phyloP scores from a whole-genome alignment of 1,140 invertebrate species.

The Drosophila ironensis region DNA sequence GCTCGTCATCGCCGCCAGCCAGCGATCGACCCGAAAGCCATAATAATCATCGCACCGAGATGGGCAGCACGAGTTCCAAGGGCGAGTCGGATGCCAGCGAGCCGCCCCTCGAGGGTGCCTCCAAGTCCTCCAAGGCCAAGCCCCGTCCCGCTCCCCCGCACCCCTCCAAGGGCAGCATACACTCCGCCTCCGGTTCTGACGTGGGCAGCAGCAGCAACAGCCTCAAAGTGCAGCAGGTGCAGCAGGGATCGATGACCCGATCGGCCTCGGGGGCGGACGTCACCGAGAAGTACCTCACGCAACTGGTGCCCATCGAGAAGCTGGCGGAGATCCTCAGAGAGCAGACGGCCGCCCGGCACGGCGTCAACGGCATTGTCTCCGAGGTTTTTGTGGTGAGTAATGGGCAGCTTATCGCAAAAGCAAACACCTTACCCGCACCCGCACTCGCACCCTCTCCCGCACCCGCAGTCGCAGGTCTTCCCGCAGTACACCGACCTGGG shows the following conservation, averaged over 20 bases:
- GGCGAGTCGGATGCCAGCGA: constrained; percentile 63
- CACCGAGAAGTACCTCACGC: constrained; percentile 84
- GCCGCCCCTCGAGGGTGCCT: constrained; percentile 61
- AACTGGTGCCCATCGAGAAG: constrained; percentile 87
- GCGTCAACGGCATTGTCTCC: constrained; percentile 86
- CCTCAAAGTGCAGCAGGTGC: constrained; percentile 63
- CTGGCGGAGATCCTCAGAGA: constrained; percentile 87
- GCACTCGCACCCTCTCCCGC: constrained; percentile 7
- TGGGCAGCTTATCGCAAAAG: constrained; percentile 46
- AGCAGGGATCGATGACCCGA: constrained; percentile 78
- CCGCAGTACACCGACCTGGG: constrained; percentile 89
- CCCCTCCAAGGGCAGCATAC: constrained; percentile 48
- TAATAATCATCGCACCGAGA: too few species aligned
- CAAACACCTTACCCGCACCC: too few species aligned
- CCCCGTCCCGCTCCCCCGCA: not conserved
- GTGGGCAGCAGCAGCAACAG: constrained; percentile 52
- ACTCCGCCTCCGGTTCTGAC: constrained; percentile 37
- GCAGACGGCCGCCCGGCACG: constrained; percentile 85
- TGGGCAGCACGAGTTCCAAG: constrained; percentile 66
- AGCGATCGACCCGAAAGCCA: too few species aligned
- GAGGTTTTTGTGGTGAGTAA: constrained; percentile 85
- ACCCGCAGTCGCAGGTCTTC: constrained; percentile 88
- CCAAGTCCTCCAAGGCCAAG: constrained; percentile 46
- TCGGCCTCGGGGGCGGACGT: constrained; percentile 85
- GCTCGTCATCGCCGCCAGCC: too few species aligned